Evolutionary conservation across 2,797 vertebrate genomes (phyloP).

Genomic region (Anniella stebbinsi): DNA sequence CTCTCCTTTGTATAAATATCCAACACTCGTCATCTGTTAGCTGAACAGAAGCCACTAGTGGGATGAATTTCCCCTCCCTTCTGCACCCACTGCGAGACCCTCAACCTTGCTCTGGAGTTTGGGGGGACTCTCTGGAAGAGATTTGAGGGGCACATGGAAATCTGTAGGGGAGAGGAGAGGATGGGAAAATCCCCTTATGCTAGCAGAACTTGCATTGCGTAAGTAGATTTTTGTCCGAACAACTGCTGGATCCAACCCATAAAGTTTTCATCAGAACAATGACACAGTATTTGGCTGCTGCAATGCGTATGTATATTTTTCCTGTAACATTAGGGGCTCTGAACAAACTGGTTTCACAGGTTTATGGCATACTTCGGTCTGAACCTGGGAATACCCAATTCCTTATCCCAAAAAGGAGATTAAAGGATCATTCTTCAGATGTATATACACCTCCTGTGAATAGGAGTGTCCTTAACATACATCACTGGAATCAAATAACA

Average conservation of each 20-base stretch:
- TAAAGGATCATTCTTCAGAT: not conserved
- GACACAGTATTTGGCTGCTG: not conserved
- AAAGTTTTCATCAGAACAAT: not conserved
- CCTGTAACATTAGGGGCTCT: not conserved
- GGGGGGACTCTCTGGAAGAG: no score
- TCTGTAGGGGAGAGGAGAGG: no score
- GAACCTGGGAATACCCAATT: not conserved
- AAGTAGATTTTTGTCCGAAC: no score
- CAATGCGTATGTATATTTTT: not conserved
- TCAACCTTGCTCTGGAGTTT: no score
- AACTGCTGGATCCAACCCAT: no score
- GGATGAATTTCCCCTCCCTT: no score
- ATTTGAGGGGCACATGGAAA: no score
- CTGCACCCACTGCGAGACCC: no score
- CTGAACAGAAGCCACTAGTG: no score
- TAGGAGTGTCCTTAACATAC: not conserved
- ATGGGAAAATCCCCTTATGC: no score
- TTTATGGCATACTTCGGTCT: constrained; percentile 3
- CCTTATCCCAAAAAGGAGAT: not conserved
- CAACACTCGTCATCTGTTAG: no score
- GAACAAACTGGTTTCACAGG: not conserved
- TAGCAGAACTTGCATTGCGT: no score
- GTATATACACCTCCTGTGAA: not conserved
- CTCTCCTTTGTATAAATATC: not conserved
- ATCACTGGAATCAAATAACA: not conserved